phyloP scores from a whole-genome alignment of 2,888 invertebrate genomes.

The Dicyrtomina minuta region DNA sequence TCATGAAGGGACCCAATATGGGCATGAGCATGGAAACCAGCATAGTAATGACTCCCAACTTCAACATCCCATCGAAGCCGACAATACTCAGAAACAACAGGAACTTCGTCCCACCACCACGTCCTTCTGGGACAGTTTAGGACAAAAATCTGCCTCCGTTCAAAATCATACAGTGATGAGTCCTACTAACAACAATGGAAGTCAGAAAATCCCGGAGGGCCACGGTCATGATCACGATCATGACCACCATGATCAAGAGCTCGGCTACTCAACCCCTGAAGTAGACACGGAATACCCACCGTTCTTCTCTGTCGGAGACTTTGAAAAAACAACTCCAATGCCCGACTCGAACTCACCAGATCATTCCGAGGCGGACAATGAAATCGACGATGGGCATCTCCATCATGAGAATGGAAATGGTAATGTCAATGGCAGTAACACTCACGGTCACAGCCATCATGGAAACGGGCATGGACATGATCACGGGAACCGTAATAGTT shows the following conservation, averaged over 20 bases:
- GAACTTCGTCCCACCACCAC: slow-evolving; percentile 38
- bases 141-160: not conserved
- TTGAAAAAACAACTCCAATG: slow-evolving; percentile 14
- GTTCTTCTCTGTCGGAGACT: too few relatives aligned
- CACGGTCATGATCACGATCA: not conserved
- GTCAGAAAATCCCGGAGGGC: too few relatives aligned
- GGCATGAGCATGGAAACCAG: slow-evolving; percentile 3
- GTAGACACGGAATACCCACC: slow-evolving; percentile 44
- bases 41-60: slow-evolving; percentile 18
- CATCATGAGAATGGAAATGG: slow-evolving; percentile 21
- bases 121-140: slow-evolving; percentile 42
- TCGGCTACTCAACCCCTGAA: slow-evolving; percentile 40
- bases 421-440: not conserved
- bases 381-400: not conserved
- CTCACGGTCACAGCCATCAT: not conserved
- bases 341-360: slow-evolving; percentile 2
- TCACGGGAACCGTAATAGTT: too few relatives aligned
- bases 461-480: not conserved
- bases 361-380: not conserved
- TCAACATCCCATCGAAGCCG: slow-evolving; percentile 11
- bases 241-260: slow-evolving; percentile 30
- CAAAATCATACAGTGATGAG: not conserved
- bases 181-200: not conserved
- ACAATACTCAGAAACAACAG: slow-evolving; percentile 35
- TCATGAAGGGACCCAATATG: not conserved